phyloP scores from a whole-genome alignment of 2,888 invertebrate species.

The Suillia variegata region DNA sequence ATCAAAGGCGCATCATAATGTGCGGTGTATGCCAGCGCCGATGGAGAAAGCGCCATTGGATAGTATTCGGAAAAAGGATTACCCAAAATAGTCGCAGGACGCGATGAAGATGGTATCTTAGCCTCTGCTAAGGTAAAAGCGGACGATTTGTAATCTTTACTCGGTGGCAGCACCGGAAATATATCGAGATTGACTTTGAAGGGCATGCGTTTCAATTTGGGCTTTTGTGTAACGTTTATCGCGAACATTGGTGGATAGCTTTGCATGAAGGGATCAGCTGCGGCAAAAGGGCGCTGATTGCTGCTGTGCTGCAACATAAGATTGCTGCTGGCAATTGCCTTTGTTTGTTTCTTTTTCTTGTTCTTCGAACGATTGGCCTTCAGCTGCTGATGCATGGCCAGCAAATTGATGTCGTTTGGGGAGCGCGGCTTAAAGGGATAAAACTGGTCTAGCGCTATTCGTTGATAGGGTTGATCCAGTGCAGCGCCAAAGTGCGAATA shows the following conservation, averaged over 20 bases:
- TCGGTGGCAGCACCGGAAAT: constrained; percentile 64
- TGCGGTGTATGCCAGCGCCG: constrained; percentile 30
- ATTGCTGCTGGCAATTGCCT: constrained; percentile 20
- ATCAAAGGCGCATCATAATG: constrained; percentile 27
- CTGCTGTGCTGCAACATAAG: constrained; percentile 35
- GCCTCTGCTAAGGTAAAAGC: constrained; percentile 41
- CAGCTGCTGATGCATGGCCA: constrained; percentile 65
- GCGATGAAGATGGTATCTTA: constrained; percentile 41
- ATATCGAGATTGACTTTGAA: constrained; percentile 72
- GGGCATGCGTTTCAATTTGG: constrained; percentile 61
- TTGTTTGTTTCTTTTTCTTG: constrained; percentile 12
- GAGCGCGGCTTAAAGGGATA: constrained; percentile 74
- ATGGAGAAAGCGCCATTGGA: constrained; percentile 33
- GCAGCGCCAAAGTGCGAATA: constrained; percentile 15
- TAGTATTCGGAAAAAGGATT: constrained; percentile 47
- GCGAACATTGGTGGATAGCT: constrained; percentile 40
- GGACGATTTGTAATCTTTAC: constrained; percentile 37
- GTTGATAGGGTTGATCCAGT: constrained; percentile 41
- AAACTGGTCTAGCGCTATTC: constrained; percentile 67
- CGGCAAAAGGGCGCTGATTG: constrained; percentile 52
- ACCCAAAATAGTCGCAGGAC: constrained; percentile 43
- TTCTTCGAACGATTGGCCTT: constrained; percentile 14
- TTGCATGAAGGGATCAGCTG: constrained; percentile 36
- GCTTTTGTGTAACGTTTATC: constrained; percentile 46
- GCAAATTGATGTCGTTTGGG: constrained; percentile 75